Conservation (phyloP, 23 tunicate species). For the Phallusia fumigata region DNA sequence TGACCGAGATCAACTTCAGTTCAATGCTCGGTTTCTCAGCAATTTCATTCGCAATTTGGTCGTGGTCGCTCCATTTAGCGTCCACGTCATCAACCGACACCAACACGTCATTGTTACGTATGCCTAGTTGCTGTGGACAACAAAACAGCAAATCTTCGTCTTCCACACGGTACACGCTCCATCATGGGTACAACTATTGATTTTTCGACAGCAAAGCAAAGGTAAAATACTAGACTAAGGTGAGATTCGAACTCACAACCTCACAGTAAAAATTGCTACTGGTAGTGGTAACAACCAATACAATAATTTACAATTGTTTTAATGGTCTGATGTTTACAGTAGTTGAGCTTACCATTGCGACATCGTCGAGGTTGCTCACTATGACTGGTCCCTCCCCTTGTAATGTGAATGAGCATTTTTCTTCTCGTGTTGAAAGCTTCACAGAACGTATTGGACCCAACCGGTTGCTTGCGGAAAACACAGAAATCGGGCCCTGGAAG, state of each 20-base stretch:
- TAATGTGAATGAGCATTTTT: slow-evolving; percentile 66
- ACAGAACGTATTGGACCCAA: slow-evolving; percentile 54
- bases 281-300: too few relatives aligned
- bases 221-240: too few relatives aligned
- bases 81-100: slow-evolving; percentile 53
- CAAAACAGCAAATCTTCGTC: too few relatives aligned
- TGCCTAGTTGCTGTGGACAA: slow-evolving; percentile 39
- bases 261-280: too few relatives aligned
- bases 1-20: background rate
- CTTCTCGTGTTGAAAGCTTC: slow-evolving; percentile 35
- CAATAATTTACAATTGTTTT: too few relatives aligned
- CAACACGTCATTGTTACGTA: slow-evolving; percentile 60
- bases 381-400: slow-evolving; percentile 72
- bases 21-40: slow-evolving; percentile 22
- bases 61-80: slow-evolving; percentile 59
- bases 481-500: slow-evolving; percentile 73
- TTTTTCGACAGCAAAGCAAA: too few relatives aligned
- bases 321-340: too few relatives aligned
- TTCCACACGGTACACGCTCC: too few relatives aligned
- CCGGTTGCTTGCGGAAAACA: slow-evolving; percentile 54
- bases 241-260: too few relatives aligned
- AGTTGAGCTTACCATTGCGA: slow-evolving; percentile 22
- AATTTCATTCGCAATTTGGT: slow-evolving; percentile 43
- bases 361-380: slow-evolving; percentile 37
- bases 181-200: too few relatives aligned